Evolutionary conservation across 2,888 invertebrate species (phyloP).

Genomic region (Philonicus albiceps): DNA sequence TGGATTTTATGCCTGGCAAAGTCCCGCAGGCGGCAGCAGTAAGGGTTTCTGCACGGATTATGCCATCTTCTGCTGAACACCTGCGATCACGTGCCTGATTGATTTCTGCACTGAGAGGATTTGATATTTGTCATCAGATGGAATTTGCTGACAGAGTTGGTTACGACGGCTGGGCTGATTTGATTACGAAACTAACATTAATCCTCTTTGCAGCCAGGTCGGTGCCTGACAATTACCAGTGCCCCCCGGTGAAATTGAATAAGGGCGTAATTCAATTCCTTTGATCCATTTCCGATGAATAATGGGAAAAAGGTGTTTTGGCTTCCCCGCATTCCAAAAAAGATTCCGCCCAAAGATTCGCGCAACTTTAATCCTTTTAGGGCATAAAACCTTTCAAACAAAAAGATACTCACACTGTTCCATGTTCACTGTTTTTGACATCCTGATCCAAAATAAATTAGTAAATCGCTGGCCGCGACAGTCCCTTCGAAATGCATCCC

Average conservation of each 20-base stretch:
- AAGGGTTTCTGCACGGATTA: background rate
- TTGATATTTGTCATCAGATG: constrained; percentile 35
- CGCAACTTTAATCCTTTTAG: background rate
- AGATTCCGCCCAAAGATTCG: background rate
- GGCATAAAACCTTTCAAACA: background rate
- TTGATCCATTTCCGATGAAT: background rate
- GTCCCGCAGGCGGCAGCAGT: background rate
- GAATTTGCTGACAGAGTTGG: constrained; percentile 16
- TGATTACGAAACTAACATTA: background rate
- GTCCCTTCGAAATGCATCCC: background rate
- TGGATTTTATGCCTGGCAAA: background rate
- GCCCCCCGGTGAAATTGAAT: background rate
- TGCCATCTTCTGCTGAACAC: constrained; percentile 16
- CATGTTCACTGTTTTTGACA: background rate
- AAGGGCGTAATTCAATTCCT: background rate
- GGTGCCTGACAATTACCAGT: background rate
- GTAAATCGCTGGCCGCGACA: background rate
- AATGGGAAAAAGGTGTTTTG: background rate
- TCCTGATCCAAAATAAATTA: background rate
- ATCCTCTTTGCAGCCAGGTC: background rate
- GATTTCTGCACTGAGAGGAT: constrained; percentile 38
- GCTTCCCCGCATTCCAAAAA: background rate
- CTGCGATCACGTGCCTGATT: constrained; percentile 43
- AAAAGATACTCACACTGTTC: background rate
- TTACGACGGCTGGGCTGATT: background rate